Percentiles rank a stretch among this genome's conserved stretches.
These are phyloP conservation scores for Caradrina kadenii DNA, from an alignment of 2,888 invertebrate species.

Conservation along the genomic window DNA sequence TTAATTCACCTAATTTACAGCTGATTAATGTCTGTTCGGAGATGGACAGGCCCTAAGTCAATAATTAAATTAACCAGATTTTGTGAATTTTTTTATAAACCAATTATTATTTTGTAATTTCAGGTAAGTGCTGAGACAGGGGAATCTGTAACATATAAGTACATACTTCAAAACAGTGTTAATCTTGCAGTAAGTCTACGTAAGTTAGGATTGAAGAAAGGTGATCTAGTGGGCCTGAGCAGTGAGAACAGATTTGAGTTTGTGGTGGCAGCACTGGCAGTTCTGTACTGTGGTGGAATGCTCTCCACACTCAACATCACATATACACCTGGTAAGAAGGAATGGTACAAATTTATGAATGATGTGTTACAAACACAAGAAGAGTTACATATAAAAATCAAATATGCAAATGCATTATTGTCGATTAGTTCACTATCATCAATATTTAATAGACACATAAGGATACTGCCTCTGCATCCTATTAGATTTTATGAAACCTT, in stretches of 20 bases:
- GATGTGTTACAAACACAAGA: neutral
- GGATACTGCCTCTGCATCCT: neutral
- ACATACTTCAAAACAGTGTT: slow-evolving; percentile 90
- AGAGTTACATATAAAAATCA: neutral
- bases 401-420: neutral
- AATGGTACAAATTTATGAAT: too few species aligned
- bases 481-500: too few species aligned
- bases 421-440: neutral
- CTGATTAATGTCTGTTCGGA: too few species aligned
- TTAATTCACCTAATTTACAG: too few species aligned
- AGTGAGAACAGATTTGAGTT: slow-evolving; percentile 92
- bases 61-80: too few species aligned
- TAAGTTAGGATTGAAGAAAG: slow-evolving; percentile 87
- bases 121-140: slow-evolving; percentile 91
- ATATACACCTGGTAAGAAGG: slow-evolving; percentile 89
- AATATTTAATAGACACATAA: neutral
- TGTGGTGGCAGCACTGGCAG: slow-evolving; percentile 88
- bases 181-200: slow-evolving; percentile 89
- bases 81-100: too few species aligned
- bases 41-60: too few species aligned
- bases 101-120: slow-evolving; percentile 35
- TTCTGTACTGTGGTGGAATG: slow-evolving; percentile 90
- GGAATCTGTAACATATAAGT: slow-evolving; percentile 87
- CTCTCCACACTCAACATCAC: slow-evolving; percentile 92
- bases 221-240: slow-evolving; percentile 91